Evolutionary conservation across 2,888 invertebrate species (phyloP), one percentile per base, ranked within the genome.

Genomic region (Lepas anatifera): DNA sequence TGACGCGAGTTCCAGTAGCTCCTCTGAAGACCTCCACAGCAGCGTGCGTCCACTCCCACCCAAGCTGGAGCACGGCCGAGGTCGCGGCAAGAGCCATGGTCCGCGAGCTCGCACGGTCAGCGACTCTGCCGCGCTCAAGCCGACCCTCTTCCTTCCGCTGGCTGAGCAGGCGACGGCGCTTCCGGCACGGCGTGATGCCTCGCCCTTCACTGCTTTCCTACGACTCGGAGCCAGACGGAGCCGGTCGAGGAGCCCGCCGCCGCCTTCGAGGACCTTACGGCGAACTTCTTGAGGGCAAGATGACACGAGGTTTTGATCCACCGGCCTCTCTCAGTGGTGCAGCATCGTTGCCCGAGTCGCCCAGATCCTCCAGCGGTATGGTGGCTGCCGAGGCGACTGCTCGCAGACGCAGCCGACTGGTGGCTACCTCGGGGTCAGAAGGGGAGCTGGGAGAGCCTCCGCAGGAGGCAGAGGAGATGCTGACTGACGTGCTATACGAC

Each of bases 261-360:
- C 67, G 52, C 8, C 46, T 68, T n/a, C 69, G 69, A 22, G 69
- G 69, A 3, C 69, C 69, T 4, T 69, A 58, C 27, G 69, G 69
- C 22, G 69, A 69, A n/a, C 69, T 69, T 27, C 52, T 69, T 18
- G 67, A 66, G 67, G 70, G 35, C 2, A 52, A 70, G 32, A 68
- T 69, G 69, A 63, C 22, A 18, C 66, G 66, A 10, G 66, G 8
- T 6, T 37, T 39, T 16, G n/a, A 11, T n/a, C 32, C 29, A 16
- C 18, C 63, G 4, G 22, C 22, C 18, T 29, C 35, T 0, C 35
- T 39, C 4, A 22, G 39, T 27, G 39, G n/a, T n/a, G n/a, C n/a
- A n/a, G n/a, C n/a, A n/a, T n/a, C 66, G 25, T 39, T 66, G 66
- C 25, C 37, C 39, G 66, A 66, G 32, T 29, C 58, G 32, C n/a